Evolutionary conservation across 1,140 invertebrate genomes (phyloP), one percentile per base, ranked within the genome.

Genomic region (Drosophila subobscura): DNA sequence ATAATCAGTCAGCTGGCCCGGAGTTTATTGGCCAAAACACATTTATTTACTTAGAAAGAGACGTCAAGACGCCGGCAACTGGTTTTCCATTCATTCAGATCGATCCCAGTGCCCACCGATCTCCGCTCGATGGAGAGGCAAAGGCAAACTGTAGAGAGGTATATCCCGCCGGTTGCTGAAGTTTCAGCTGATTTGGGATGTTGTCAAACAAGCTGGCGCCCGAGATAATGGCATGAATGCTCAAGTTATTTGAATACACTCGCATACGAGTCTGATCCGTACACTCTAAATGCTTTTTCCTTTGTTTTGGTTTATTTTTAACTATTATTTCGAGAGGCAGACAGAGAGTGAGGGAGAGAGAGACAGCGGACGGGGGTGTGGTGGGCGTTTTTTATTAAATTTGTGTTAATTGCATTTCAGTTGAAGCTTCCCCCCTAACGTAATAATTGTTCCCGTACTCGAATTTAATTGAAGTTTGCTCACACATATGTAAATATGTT

Each of bases 271-370:
- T 37, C 10, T 37, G 10, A 37, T 37, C n/a, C 33, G 33, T 1
- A 12, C 10, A 37, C 27, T 29, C 27, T 23, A 16, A 37, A 47
- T 50, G 42, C 42, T 20, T 68, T 68, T 51, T 44, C 65, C 65
- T 67, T 68, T 68, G 50, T 29, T 66, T 66, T 47, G 63, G 50
- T 68, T 70, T 70, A 70, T 70, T 70, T 68, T 70, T 70, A 70
- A 70, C 66, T 70, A 70, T 68, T 70, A 56, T 37, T 70, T 49
- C 6, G 37, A 71, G 70, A 56, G 53, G 40, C 7, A 58, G 40
- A 23, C 37, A 58, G 57, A 44, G 7, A 70, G 51, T 16, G 45
- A 70, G 57, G 50, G 65, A 44, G 7, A n/a, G 45, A 58, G 68
- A 56, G 53, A 29, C 7, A 58, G 52, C 22, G 37, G 23, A 27